A percentile compares a stretch with the other conserved stretches of the same genome.
These are phyloP conservation scores for Agrotis clavis DNA, from an alignment of 2,888 invertebrate genomes.

Conservation along the genomic window DNA sequence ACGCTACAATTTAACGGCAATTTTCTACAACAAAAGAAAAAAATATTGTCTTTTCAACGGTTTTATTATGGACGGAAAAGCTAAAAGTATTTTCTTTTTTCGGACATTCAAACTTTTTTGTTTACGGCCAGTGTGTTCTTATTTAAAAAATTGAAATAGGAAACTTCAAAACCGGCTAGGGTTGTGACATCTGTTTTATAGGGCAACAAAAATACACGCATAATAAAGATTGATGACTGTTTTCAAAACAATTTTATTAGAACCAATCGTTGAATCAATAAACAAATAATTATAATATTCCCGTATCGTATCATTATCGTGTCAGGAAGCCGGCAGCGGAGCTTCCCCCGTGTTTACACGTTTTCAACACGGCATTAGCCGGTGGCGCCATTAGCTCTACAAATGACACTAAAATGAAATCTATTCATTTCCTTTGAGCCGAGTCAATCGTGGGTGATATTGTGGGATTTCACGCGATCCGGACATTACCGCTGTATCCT, in stretches of 20 bases:
- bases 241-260: constrained; percentile 30
- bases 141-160: constrained; percentile 20
- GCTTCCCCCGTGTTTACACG: constrained; percentile 75
- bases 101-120: constrained; percentile 20
- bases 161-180: background rate
- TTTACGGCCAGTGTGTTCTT: constrained; percentile 10
- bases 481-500: constrained; percentile 81
- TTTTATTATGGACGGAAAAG: constrained; percentile 34
- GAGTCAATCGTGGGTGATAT: constrained; percentile 89
- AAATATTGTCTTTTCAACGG: constrained; percentile 60
- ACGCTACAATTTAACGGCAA: constrained; percentile 78
- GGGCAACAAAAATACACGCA: constrained; percentile 3
- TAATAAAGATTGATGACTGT: constrained; percentile 19
- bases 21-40: constrained; percentile 70
- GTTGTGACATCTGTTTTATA: constrained; percentile 21
- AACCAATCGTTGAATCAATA: constrained; percentile 53
- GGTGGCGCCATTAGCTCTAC: constrained; percentile 88
- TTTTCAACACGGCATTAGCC: constrained; percentile 82
- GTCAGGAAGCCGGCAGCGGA: constrained; percentile 74
- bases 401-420: constrained; percentile 91
- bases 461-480: constrained; percentile 89
- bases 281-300: constrained; percentile 52
- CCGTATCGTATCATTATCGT: constrained; percentile 72
- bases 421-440: constrained; percentile 90
- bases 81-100: constrained; percentile 41